Evolutionary conservation across 1,140 invertebrate genomes (phyloP), one percentile per base, ranked within the genome.

Genomic region (Adelges cooleyi): DNA sequence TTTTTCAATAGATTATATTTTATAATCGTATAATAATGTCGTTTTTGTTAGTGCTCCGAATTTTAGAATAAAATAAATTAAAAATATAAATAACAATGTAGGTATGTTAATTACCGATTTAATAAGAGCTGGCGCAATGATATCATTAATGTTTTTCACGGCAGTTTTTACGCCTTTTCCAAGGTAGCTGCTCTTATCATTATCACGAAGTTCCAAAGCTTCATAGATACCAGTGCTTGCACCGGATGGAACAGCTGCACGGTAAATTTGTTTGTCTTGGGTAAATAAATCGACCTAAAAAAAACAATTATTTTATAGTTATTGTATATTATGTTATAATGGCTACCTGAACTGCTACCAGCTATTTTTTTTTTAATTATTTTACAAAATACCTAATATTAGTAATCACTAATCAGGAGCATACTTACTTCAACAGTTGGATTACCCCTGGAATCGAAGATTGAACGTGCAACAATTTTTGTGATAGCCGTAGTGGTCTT

Each of bases 401-500:
- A n/a, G n/a, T n/a, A n/a, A n/a, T n/a, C n/a, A n/a, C n/a, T n/a
- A 33, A 49, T 17, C 2, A 17, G 22, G 27, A 17, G 53, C 29
- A 13, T 23, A 23, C 54, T 72, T 72, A 80, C 96, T 78, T 99
- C 96, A 50, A 99, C 92, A 49, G 96, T 99, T 67, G 96, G 96
- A 75, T 99, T 98, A 67, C 96, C 96, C 78, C 96, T 88, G 69
- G 94, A 98, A 77, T 99, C 96, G 76, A 91, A 98, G 75, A 99
- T 98, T 78, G 95, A 90, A 77, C 95, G 89, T 68, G 95, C 95
- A 71, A 87, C 84, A 73, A 99, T 89, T 67, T 87, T 83, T 76
- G 86, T 82, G 73, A 90, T 86, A 42, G 85, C 79, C 85, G 87
- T 88, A 68, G 78, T 83, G 66, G 23, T 5, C 10, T 20, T 52